Evolutionary conservation across 2,888 invertebrate species (phyloP).

Genomic region (Acleris sparsana): DNA sequence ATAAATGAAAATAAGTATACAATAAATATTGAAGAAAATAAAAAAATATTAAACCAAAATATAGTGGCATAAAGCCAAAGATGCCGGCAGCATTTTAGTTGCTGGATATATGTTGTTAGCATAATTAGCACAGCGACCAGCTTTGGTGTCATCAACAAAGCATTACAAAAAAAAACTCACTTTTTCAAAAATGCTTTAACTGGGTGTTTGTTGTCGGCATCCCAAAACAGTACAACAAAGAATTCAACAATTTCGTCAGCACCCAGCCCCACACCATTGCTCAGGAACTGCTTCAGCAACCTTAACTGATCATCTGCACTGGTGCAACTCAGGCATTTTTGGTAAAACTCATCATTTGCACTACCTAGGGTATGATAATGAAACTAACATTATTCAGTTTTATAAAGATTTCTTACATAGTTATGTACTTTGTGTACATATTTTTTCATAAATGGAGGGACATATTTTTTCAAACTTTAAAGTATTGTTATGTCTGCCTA

Average conservation of each 20-base stretch:
- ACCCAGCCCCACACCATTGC: slow-evolving; percentile 35
- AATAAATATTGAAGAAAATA: too few species aligned
- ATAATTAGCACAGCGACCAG: too few species aligned
- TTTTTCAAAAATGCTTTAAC: slow-evolving; percentile 68
- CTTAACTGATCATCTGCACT: slow-evolving; percentile 60
- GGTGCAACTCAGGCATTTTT: slow-evolving; percentile 49
- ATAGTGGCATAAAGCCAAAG: too few species aligned
- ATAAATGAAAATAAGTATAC: too few species aligned
- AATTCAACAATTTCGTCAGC: slow-evolving; percentile 49
- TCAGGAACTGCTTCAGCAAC: slow-evolving; percentile 54
- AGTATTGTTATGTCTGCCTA: too few species aligned
- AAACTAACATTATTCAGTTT: not conserved
- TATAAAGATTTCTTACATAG: not conserved
- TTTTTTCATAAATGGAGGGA: too few species aligned
- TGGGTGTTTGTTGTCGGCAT: slow-evolving; percentile 70
- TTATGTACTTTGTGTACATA: too few species aligned
- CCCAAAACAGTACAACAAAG: slow-evolving; percentile 58
- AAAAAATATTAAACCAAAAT: too few species aligned
- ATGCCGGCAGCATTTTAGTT: too few species aligned
- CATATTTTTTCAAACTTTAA: too few species aligned
- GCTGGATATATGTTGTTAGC: too few species aligned
- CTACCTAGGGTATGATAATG: slow-evolving; percentile 43
- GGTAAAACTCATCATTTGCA: slow-evolving; percentile 40
- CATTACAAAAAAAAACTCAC: slow-evolving; percentile 45
- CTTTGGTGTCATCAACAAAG: too few species aligned